Conservation (phyloP, 2,113 vertebrate species). For the Bubo scandiacus region DNA sequence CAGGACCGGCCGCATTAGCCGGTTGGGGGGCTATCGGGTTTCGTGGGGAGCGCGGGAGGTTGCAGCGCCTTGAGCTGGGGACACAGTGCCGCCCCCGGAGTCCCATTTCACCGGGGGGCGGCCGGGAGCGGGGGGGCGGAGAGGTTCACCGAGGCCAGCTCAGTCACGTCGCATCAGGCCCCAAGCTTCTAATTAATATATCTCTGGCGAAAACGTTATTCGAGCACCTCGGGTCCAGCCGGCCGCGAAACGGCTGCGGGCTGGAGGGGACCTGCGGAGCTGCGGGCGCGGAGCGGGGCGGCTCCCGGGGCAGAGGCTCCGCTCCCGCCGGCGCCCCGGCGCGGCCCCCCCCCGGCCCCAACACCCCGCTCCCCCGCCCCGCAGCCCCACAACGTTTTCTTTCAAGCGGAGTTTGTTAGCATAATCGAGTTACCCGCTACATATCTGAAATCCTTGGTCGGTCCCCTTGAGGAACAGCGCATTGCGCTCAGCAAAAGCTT, state of each 20-base stretch:
- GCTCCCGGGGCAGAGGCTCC: background rate
- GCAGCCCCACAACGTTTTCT: background rate
- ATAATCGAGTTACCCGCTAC: slow-evolving; percentile 49
- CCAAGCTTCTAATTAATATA: background rate
- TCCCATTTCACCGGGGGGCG: background rate
- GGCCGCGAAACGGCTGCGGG: background rate
- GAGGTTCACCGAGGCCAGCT: background rate
- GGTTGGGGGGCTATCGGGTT: background rate
- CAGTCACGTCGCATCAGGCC: background rate
- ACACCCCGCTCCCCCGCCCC: background rate
- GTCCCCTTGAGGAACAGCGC: slow-evolving; percentile 12
- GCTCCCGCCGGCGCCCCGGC: background rate
- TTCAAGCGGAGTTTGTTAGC: slow-evolving; percentile 20
- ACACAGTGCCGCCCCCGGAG: background rate
- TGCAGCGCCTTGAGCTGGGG: background rate
- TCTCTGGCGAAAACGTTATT: background rate
- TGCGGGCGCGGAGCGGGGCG: background rate
- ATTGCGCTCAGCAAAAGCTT: background rate
- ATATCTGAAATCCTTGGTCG: slow-evolving; percentile 26
- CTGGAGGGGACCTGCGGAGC: background rate
- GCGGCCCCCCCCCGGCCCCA: background rate
- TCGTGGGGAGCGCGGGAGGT: background rate
- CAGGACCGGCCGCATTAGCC: background rate
- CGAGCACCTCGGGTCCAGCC: background rate
- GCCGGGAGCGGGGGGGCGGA: background rate